Evolutionary conservation across 2,888 invertebrate genomes (phyloP).

Genomic region (Pseudoips prasinana): DNA sequence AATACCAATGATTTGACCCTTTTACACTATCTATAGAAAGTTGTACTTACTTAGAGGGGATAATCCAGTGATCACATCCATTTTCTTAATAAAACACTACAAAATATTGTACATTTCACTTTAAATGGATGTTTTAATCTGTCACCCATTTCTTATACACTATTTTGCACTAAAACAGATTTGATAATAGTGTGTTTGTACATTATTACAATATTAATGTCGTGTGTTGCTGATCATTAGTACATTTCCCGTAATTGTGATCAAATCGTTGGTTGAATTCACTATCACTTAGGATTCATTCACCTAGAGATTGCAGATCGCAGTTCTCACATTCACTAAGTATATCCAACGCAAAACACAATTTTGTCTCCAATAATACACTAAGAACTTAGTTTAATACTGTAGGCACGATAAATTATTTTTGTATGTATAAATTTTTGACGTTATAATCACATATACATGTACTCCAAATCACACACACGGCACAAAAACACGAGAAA

Average conservation of each 20-base stretch:
- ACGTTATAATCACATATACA: slow-evolving; percentile 27
- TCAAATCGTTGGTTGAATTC: slow-evolving; percentile 36
- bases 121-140: slow-evolving; percentile 69
- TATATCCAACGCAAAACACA: background rate
- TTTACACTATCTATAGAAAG: slow-evolving; percentile 28
- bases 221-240: slow-evolving; percentile 46
- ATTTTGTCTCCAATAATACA: background rate
- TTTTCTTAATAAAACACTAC: slow-evolving; percentile 48
- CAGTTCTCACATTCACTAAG: slow-evolving; percentile 16
- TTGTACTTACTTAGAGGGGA: slow-evolving; percentile 70
- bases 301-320: slow-evolving; percentile 31
- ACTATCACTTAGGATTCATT: slow-evolving; percentile 42
- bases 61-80: slow-evolving; percentile 71
- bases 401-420: slow-evolving; percentile 3
- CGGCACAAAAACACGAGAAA: slow-evolving; percentile 68
- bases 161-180: slow-evolving; percentile 39
- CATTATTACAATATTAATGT: slow-evolving; percentile 33
- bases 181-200: slow-evolving; percentile 23
- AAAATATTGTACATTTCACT: slow-evolving; percentile 62
- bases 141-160: slow-evolving; percentile 75
- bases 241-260: slow-evolving; percentile 61
- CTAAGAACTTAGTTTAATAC: slow-evolving; percentile 3
- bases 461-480: slow-evolving; percentile 42
- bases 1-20: slow-evolving; percentile 30
- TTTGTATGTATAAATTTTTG: slow-evolving; percentile 25